These are phyloP conservation scores for Cercopithecus mona DNA, from an alignment of 2,113 vertebrate species.

Conservation along the genomic window DNA sequence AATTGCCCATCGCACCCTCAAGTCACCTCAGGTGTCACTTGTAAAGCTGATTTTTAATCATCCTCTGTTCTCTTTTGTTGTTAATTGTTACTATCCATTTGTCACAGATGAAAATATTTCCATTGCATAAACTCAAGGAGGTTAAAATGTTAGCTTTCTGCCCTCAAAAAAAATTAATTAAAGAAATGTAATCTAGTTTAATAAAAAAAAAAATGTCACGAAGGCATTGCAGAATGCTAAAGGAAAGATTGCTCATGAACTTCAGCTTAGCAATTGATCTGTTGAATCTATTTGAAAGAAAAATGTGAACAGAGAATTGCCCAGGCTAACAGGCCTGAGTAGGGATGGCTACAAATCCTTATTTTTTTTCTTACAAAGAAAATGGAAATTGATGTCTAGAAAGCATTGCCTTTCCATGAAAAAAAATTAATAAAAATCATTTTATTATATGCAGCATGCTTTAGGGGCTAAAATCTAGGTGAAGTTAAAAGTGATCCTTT, in stretches of 20 bases:
- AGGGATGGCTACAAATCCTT: not conserved
- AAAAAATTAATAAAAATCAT: slow-evolving; percentile 37
- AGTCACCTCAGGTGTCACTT: not conserved
- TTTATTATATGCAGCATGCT: not conserved
- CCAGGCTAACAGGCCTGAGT: not conserved
- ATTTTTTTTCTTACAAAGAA: slow-evolving; percentile 5
- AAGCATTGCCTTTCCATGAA: slow-evolving; percentile 7
- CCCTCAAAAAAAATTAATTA: not conserved
- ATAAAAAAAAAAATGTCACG: not conserved
- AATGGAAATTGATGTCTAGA: slow-evolving; percentile 34
- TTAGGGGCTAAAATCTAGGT: not conserved
- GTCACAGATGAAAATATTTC: not conserved
- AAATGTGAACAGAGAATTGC: not conserved
- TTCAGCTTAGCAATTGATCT: not conserved
- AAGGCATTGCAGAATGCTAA: not conserved
- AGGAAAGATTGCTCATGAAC: not conserved
- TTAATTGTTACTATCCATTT: not conserved
- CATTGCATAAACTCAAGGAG: not conserved
- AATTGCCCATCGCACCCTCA: not conserved
- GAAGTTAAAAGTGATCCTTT: slow-evolving; percentile 15
- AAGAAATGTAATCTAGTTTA: not conserved
- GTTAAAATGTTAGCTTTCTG: not conserved
- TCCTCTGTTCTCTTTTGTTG: not conserved
- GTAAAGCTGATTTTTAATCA: not conserved
- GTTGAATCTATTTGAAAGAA: slow-evolving; percentile 8